These are phyloP conservation scores for Muscicapa striata DNA, from an alignment of 2,797 vertebrate genomes.

Conservation along the genomic window DNA sequence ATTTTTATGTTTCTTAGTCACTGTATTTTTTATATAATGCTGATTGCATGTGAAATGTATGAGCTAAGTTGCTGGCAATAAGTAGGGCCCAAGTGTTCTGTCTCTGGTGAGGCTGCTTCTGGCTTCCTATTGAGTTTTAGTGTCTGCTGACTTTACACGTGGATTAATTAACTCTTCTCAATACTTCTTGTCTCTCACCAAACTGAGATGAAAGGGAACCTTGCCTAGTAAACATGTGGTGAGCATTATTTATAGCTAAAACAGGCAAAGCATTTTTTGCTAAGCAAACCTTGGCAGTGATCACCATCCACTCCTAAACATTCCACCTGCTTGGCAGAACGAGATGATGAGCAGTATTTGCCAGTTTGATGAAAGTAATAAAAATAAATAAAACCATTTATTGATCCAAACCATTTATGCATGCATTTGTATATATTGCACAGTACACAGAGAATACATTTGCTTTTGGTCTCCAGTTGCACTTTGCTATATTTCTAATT, in stretches of 20 bases:
- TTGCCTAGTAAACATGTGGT: neutral
- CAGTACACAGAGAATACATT: neutral
- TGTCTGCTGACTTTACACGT: neutral
- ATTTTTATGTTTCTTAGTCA: constrained; percentile 12
- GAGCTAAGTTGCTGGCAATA: neutral
- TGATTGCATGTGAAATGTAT: constrained; percentile 24
- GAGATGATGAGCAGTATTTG: neutral
- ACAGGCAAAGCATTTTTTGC: neutral
- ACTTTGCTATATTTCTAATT: neutral
- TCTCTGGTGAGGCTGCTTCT: neutral
- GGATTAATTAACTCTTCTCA: neutral
- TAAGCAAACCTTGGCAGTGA: neutral
- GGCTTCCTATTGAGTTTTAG: neutral
- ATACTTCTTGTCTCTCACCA: neutral
- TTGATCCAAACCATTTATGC: neutral
- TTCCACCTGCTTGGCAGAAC: neutral
- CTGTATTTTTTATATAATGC: neutral
- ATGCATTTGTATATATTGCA: neutral
- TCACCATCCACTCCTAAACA: neutral
- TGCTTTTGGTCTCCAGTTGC: neutral
- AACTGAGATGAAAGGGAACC: neutral
- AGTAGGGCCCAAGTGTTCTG: neutral
- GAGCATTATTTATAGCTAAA: neutral
- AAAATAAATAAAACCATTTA: neutral
- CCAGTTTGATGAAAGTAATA: neutral